A percentile compares a stretch with the other conserved stretches of the same genome.
Conservation (phyloP, 2,797 vertebrate genomes). For the Babyrousa celebensis region DNA sequence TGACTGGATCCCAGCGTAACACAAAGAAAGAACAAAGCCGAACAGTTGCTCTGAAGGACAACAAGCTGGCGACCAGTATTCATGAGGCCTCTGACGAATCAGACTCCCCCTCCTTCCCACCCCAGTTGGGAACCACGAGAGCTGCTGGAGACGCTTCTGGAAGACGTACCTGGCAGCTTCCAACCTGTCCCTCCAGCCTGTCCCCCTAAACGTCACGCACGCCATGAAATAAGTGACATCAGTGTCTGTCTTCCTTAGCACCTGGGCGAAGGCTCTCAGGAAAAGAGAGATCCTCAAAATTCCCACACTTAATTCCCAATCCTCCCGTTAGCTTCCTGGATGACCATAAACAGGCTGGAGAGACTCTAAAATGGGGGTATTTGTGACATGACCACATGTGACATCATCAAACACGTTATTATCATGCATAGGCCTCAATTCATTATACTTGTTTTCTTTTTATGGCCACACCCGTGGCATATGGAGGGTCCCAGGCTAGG, state of each 20-base stretch:
- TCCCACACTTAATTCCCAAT: neutral
- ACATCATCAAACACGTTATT: neutral
- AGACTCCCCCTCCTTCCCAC: neutral
- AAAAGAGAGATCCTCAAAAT: neutral
- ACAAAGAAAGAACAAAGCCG: slow-evolving; percentile 26
- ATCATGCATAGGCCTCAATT: neutral
- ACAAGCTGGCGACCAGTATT: neutral
- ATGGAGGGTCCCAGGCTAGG: too few species aligned
- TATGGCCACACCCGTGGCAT: too few species aligned
- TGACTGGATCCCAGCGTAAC: neutral
- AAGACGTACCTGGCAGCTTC: neutral
- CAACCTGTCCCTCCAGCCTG: neutral
- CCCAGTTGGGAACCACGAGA: neutral
- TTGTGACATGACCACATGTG: neutral
- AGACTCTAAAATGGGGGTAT: neutral
- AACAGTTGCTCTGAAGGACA: neutral
- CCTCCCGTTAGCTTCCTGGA: neutral
- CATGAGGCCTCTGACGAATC: neutral
- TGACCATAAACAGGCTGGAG: neutral
- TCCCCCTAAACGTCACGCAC: neutral
- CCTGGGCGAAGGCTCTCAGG: neutral
- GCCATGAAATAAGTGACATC: neutral
- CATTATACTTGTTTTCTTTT: neutral
- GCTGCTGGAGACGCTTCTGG: neutral
- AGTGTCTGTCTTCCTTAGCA: neutral